phyloP scores from a whole-genome alignment of 2,888 invertebrate species.

The Cerceris ruficornis region DNA sequence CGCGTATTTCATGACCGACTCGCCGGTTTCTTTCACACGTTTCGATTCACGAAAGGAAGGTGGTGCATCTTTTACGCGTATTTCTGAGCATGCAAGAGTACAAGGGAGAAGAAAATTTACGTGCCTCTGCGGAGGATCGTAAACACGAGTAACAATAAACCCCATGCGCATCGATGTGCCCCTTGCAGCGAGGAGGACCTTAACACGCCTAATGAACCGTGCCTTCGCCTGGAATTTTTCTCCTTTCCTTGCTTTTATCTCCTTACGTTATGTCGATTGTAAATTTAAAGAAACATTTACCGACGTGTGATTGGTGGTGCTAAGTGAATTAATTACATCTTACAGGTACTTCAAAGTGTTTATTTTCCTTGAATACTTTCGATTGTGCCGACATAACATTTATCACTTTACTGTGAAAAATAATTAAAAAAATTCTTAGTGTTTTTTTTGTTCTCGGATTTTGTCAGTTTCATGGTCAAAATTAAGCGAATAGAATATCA shows the following conservation, averaged over 20 bases:
- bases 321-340: too few species aligned
- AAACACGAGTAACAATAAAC: constrained; percentile 8
- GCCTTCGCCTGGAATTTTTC: not conserved
- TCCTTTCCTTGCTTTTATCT: not conserved
- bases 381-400: too few species aligned
- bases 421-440: too few species aligned
- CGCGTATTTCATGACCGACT: constrained; percentile 14
- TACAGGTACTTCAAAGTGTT: too few species aligned
- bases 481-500: too few species aligned
- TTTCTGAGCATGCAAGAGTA: not conserved
- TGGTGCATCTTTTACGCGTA: not conserved
- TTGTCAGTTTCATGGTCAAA: too few species aligned
- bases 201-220: constrained; percentile 6
- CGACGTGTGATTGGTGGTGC: too few species aligned
- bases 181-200: not conserved
- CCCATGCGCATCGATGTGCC: not conserved
- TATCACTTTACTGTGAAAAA: too few species aligned
- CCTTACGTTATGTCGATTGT: not conserved
- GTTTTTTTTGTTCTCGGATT: too few species aligned
- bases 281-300: not conserved
- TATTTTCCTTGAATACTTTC: too few species aligned
- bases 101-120: not conserved
- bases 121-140: constrained; percentile 1
- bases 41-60: not conserved
- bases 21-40: not conserved